A percentile compares a stretch with the other conserved stretches of the same genome.
Conservation (phyloP, 2,888 invertebrate species). For the Eledona agricola region DNA sequence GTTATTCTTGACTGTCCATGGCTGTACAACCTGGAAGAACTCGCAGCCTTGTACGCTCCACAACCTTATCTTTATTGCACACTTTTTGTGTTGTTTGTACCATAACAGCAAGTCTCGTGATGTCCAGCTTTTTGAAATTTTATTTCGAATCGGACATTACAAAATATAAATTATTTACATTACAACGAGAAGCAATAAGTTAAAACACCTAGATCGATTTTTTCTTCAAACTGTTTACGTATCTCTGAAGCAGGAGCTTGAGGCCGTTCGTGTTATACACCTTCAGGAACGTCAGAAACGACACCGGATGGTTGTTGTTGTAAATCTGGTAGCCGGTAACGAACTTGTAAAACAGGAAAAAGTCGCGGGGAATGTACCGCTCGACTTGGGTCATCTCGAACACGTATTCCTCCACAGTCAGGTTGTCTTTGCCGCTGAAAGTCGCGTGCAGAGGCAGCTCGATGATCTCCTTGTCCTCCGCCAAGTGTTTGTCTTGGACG, state of each 20-base stretch:
- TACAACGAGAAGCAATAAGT: conserved; percentile 13
- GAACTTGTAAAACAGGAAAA: conserved; percentile 51
- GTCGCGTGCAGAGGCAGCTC: conserved; percentile 38
- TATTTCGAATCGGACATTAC: conserved; percentile 17
- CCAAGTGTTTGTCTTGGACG: conserved; percentile 12
- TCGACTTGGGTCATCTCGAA: conserved; percentile 47
- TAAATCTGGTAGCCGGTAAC: conserved; percentile 54
- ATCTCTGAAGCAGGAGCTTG: conserved; percentile 16
- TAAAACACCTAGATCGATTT: conserved; percentile 3
- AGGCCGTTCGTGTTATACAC: conserved; percentile 53
- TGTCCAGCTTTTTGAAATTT: conserved; percentile 1
- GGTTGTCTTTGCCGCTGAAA: conserved; percentile 44
- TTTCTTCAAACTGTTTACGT: conserved; percentile 24
- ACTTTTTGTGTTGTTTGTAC: no score
- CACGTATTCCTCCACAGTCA: conserved; percentile 48
- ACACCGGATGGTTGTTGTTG: conserved; percentile 49
- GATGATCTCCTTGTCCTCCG: conserved; percentile 41
- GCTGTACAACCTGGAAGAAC: no score
- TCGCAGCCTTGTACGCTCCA: no score
- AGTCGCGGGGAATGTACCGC: conserved; percentile 45
- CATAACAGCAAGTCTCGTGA: conserved; percentile 3
- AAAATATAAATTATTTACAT: conserved; percentile 15
- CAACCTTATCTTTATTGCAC: no score
- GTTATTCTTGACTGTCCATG: no score
- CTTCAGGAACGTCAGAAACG: conserved; percentile 52